phyloP scores from a whole-genome alignment of 1,140 invertebrate species.

The Ceratina calcarata region DNA sequence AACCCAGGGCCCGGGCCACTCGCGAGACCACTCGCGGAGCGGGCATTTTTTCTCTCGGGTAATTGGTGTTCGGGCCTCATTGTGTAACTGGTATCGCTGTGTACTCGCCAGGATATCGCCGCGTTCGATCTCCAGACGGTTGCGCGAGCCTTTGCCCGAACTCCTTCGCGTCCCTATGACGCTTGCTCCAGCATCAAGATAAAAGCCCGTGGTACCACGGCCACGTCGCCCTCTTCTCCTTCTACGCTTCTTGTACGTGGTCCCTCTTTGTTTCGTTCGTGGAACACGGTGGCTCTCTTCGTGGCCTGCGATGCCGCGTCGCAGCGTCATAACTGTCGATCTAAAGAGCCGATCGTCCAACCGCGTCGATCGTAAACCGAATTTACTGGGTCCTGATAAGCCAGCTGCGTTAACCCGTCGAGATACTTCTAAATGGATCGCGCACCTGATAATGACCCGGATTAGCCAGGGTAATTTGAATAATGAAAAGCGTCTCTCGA shows the following conservation, averaged over 20 bases:
- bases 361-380: conserved; percentile 50
- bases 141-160: conserved; percentile 60
- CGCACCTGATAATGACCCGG: conserved; percentile 28
- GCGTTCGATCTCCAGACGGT: conserved; percentile 66
- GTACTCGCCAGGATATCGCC: conserved; percentile 65
- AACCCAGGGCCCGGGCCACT: conserved; percentile 17
- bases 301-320: conserved; percentile 2
- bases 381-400: conserved; percentile 55
- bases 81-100: conserved; percentile 70
- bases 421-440: conserved; percentile 39
- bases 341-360: conserved; percentile 32
- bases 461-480: conserved; percentile 42
- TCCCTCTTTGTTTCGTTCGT: neutral
- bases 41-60: conserved; percentile 61
- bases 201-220: conserved; percentile 33
- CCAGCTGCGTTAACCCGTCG: conserved; percentile 33
- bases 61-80: conserved; percentile 70
- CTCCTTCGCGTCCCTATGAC: conserved; percentile 63
- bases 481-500: conserved; percentile 38
- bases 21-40: conserved; percentile 57
- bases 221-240: neutral
- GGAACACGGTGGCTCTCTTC: neutral
- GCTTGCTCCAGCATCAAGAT: conserved; percentile 64
- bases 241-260: neutral
- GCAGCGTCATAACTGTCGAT: conserved; percentile 55